Base-by-base conservation (phyloP, 2,113 vertebrate species). In the Lepus americanus region DNA sequence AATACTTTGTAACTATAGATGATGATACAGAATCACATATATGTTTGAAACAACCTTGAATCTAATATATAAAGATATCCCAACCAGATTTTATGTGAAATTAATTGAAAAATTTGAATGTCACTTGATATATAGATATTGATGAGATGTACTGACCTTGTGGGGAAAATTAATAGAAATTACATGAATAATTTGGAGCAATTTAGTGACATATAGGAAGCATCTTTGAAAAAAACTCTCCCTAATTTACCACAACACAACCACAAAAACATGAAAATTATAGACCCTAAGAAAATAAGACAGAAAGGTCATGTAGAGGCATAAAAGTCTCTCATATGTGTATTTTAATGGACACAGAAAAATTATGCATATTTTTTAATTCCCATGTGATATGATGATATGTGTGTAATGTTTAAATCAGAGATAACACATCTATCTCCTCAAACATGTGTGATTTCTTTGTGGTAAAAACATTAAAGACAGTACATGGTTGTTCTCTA, bases 81-180 rank as follows among this genome's bases (percentile, higher is more conserved):
- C 64, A 19, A 77, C 13, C 25, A 76, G 23, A 77, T 73, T 90
- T 81, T n/a, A 77, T 93, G 72, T 86, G 9, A 92, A 95, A 9
- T 22, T 36, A 78, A 70, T 1, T 36, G 5, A 82, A 64, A 64
- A 87, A 55, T n/a, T 44, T 94, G 63, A 92, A 49, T 0, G 64
- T 87, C 11, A 14, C 66, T 90, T 67, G 27, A 69, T 59, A 72
- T 9, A 61, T 67, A 85, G 25, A 29, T 27, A 31, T 51, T 70
- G n/a, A 73, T 94, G n/a, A 72, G 0, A 3, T 29, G 49, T 29
- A 78, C 3, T 63, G 66, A 51, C 64, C 12, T 76, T 74, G 25
- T 29, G 6, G 29, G 17, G 11, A 59, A 89, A 64, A 27, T 86
- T 7, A 36, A 22, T 20, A 89, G 63, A 67, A 77, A 49, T 6